Percentiles rank a stretch among this genome's conserved stretches.
Evolutionary conservation across 2,888 invertebrate genomes (phyloP).

Genomic region (Galerucella calmariensis): DNA sequence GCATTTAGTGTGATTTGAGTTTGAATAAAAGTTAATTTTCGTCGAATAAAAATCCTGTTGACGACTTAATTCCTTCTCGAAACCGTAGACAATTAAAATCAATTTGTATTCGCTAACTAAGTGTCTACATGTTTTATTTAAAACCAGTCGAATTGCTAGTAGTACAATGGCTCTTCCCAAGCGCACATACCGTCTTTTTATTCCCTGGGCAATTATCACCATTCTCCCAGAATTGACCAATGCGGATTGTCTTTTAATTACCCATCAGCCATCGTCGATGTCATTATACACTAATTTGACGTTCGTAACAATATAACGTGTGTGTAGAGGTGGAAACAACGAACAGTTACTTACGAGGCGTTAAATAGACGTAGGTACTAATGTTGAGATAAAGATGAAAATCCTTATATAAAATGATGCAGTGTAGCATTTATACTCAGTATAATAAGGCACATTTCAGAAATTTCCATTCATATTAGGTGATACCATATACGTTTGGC

Average conservation of each 20-base stretch:
- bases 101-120: not conserved
- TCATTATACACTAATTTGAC: constrained; percentile 51
- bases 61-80: not conserved
- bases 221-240: constrained; percentile 44
- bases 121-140: constrained; percentile 4
- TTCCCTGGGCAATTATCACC: constrained; percentile 46
- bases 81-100: constrained; percentile 2
- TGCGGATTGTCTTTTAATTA: constrained; percentile 45
- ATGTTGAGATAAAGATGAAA: too few relatives aligned
- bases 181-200: constrained; percentile 42
- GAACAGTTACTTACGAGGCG: too few relatives aligned
- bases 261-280: constrained; percentile 42
- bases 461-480: too few relatives aligned
- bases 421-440: too few relatives aligned
- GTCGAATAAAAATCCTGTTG: not conserved
- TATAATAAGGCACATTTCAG: too few relatives aligned
- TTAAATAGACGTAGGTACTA: too few relatives aligned
- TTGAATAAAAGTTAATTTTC: too few relatives aligned
- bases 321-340: not conserved
- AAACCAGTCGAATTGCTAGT: constrained; percentile 28
- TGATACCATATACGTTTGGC: too few relatives aligned
- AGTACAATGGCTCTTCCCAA: constrained; percentile 16
- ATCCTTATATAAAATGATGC: too few relatives aligned
- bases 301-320: constrained; percentile 43
- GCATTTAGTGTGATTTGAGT: not conserved